Percentiles rank a stretch among this genome's conserved stretches.
These are phyloP conservation scores for Axis porcinus DNA, from an alignment of 2,113 vertebrate genomes.

Conservation along the genomic window DNA sequence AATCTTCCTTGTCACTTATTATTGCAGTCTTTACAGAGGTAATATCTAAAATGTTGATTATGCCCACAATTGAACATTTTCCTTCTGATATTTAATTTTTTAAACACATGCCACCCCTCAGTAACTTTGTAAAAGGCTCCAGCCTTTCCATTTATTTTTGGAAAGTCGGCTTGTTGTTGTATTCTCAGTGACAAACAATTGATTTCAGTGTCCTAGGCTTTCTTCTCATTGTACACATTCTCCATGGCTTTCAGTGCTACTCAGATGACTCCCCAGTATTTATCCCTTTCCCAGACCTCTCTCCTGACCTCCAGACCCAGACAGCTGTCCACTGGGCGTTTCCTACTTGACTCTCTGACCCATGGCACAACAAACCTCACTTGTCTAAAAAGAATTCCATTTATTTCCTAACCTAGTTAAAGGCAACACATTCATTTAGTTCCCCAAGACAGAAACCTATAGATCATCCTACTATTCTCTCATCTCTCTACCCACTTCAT, in stretches of 20 bases:
- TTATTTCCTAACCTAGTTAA: conserved; percentile 12
- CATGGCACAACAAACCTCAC: neutral
- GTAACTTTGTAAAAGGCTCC: neutral
- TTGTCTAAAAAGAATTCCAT: neutral
- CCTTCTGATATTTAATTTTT: neutral
- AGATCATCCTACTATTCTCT: neutral
- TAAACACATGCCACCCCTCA: neutral
- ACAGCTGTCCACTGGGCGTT: neutral
- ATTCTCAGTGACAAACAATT: neutral
- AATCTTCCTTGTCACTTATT: neutral
- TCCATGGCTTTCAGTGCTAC: neutral
- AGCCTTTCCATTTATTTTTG: neutral
- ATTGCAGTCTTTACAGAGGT: neutral
- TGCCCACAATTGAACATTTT: conserved; percentile 20
- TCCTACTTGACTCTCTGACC: neutral
- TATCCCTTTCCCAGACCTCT: neutral
- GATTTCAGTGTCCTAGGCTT: neutral
- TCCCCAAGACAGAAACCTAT: conserved; percentile 16
- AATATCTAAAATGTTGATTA: neutral
- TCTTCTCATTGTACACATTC: neutral
- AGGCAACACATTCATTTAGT: neutral
- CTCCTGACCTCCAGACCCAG: neutral
- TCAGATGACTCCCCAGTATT: neutral
- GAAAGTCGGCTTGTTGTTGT: neutral
- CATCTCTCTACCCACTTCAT: neutral